Evolutionary conservation across 2,797 vertebrate species (phyloP), one percentile per base, ranked within the genome.

Genomic region (Synanceia verrucosa): DNA sequence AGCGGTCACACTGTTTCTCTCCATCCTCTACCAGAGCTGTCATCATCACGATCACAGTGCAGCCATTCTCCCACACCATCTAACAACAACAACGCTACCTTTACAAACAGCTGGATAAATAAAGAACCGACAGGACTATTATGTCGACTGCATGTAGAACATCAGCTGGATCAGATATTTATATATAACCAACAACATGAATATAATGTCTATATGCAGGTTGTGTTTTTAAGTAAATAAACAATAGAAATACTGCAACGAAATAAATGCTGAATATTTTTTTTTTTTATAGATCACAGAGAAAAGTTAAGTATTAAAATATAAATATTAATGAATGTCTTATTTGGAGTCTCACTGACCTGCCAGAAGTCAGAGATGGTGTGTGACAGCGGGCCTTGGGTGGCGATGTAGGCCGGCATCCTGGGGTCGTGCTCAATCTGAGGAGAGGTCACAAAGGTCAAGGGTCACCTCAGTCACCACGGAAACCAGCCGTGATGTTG

Each of bases 281-380:
- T n/a, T n/a, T n/a, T n/a, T n/a, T n/a, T n/a, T n/a, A n/a, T n/a
- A n/a, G n/a, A n/a, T n/a, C n/a, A n/a, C n/a, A n/a, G n/a, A n/a
- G n/a, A n/a, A n/a, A n/a, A n/a, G n/a, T n/a, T n/a, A n/a, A n/a
- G n/a, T n/a, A n/a, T n/a, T n/a, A n/a, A n/a, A n/a, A n/a, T n/a
- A n/a, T n/a, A n/a, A 39, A 39, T 39, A 16, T 39, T 16, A 39
- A 39, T 39, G 3, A 39, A 39, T 39, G 37, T 18, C 18, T 18
- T 39, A 18, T 39, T 39, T 39, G 16, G 37, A 14, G 37, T 39
- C 19, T 39, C 37, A 9, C 66, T 73, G 68, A 97, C 98, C 96
- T 99, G 98, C 98, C 98, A 99, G 94, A 99, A 99, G 93, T 99
- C 97, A 2, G 97, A 95, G 23, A 99, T 99, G 78, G 98, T 99